phyloP scores from a whole-genome alignment of 2,888 invertebrate species.

The Nasonovia ribisnigri region DNA sequence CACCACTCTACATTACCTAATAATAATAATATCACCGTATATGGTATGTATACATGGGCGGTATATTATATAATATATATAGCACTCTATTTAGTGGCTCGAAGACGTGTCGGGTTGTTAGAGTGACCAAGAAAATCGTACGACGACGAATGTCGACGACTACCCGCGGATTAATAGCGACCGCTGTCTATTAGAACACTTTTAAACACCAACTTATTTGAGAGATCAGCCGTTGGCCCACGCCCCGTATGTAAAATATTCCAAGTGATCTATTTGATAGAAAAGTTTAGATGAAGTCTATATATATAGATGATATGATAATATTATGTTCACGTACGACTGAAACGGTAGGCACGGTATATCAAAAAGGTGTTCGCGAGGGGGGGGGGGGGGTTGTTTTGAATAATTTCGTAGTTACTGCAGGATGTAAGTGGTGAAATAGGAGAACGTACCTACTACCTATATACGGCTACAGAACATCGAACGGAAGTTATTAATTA shows the following conservation, averaged over 20 bases:
- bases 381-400: neutral
- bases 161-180: neutral
- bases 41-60: neutral
- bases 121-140: neutral
- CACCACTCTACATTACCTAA: neutral
- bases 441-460: neutral
- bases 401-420: neutral
- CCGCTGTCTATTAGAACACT: neutral
- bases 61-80: neutral
- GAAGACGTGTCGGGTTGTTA: neutral
- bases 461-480: neutral
- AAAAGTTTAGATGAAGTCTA: neutral
- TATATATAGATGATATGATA: neutral
- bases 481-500: neutral
- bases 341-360: neutral
- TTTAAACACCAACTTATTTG: neutral
- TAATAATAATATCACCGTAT: neutral
- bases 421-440: neutral
- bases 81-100: neutral
- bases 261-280: neutral
- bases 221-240: neutral
- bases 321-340: neutral
- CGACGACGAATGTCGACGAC: neutral
- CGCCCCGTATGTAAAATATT: neutral
- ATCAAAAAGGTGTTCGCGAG: neutral